phyloP scores from a whole-genome alignment of 2,113 vertebrate genomes.

The Antigone vipio region DNA sequence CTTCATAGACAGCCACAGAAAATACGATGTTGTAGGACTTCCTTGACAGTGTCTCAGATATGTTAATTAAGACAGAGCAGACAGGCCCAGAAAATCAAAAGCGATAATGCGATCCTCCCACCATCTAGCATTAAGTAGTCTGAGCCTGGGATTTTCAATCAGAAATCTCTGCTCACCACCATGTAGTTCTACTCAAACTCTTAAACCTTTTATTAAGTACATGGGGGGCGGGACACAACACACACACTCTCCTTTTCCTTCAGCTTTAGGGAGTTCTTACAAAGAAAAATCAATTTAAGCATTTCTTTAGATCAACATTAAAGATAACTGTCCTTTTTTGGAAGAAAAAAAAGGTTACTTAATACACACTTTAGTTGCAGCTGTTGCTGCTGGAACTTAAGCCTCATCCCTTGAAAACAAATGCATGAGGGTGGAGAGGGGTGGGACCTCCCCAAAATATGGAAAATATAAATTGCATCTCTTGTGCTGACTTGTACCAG shows the following conservation, averaged over 20 bases:
- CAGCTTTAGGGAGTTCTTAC: background rate
- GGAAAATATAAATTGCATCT: background rate
- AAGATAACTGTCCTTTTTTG: background rate
- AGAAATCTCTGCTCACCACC: background rate
- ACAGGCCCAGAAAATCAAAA: background rate
- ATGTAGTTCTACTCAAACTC: background rate
- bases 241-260: background rate
- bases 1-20: background rate
- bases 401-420: background rate
- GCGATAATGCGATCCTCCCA: background rate
- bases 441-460: background rate
- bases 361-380: background rate
- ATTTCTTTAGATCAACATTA: background rate
- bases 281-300: background rate
- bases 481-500: background rate
- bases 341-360: background rate
- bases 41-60: background rate
- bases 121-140: background rate
- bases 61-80: background rate
- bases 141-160: background rate
- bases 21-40: background rate
- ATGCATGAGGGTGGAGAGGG: background rate
- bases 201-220: background rate
- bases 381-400: background rate
- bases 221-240: no score